Percentiles rank a stretch among this genome's conserved stretches.
Conservation (phyloP, 2,888 invertebrate species). For the Biston betularia region DNA sequence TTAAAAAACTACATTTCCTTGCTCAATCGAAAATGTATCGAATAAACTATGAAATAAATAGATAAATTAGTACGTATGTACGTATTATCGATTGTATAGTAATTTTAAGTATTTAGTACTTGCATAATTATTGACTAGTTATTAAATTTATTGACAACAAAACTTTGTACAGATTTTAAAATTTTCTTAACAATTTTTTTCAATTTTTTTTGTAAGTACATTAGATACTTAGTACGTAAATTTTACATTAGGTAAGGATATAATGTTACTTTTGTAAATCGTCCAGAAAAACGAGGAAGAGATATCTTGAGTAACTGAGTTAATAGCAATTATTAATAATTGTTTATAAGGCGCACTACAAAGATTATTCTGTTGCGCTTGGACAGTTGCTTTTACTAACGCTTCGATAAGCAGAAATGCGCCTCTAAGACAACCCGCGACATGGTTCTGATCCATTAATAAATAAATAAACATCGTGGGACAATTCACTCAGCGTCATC, state of each 20-base stretch:
- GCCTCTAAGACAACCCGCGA: slow-evolving; percentile 40
- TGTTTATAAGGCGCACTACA: slow-evolving; percentile 53
- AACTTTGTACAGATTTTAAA: too few relatives aligned
- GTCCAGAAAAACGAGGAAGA: slow-evolving; percentile 13
- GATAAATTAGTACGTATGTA: slow-evolving; percentile 30
- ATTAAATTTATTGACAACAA: slow-evolving; percentile 6
- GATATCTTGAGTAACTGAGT: slow-evolving; percentile 4
- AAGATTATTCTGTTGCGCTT: slow-evolving; percentile 71
- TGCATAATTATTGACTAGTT: slow-evolving; percentile 4
- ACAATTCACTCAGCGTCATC: too few relatives aligned
- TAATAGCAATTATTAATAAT: slow-evolving; percentile 27
- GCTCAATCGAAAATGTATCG: slow-evolving; percentile 2
- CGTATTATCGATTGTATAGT: slow-evolving; percentile 36
- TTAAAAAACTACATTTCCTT: slow-evolving; percentile 33
- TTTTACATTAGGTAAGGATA: too few relatives aligned
- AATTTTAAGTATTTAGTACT: slow-evolving; percentile 24
- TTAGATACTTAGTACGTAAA: too few relatives aligned
- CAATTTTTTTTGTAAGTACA: too few relatives aligned
- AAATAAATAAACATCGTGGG: background rate
- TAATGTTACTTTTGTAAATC: too few relatives aligned
- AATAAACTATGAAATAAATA: slow-evolving; percentile 3
- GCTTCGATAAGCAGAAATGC: slow-evolving; percentile 69
- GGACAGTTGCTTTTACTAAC: slow-evolving; percentile 77
- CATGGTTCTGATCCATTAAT: slow-evolving; percentile 1
- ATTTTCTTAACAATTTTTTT: too few relatives aligned